Evolutionary conservation across 2,113 vertebrate species (phyloP), one percentile per base, ranked within the genome.

Genomic region (Hucho hucho): DNA sequence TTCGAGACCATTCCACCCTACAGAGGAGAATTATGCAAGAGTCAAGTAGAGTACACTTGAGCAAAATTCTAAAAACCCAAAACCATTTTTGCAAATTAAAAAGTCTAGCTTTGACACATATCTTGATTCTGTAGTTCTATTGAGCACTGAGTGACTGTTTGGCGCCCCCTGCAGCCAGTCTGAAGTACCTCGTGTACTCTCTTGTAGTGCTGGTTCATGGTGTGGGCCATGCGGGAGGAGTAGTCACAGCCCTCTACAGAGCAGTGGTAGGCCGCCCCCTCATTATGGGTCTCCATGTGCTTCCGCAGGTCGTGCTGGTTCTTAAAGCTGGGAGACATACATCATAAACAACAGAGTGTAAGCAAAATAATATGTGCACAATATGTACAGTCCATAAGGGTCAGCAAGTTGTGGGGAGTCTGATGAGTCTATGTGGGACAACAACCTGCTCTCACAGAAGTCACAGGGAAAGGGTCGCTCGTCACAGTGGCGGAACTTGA

Each of bases 221-320:
- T 83, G 78, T 72, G 80, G 14, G 79, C 90, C 70, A 92, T 86
- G 56, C 88, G 18, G 66, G 92, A 90, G 3, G 90, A 90, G 77
- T 94, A 93, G 64, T 83, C 89, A 69, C 94, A 95, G n/a, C 93
- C 93, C 76, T 93, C 92, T 73, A 87, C 83, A 0, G 85, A 89
- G 69, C 95, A 94, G 90, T 90, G 93, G 82, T 92, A 91, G 47
- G 92, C 89, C 1, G 90, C 89, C n/a, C 91, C 93, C 84, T 92
- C 93, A 26, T 87, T 83, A 73, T 93, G 93, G 59, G 91, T 92
- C 81, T 93, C 93, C 64, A 92, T 91, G 84, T 88, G 93, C 79
- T 94, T 93, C 58, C 92, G 87, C 58, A 94, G 88, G 87, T 94
- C 93, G 2, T 83, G 91, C 73, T 88, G 69, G 0, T 94, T 93